Base-by-base conservation (phyloP, 2,797 vertebrate species). In the Dipus sagitta region DNA sequence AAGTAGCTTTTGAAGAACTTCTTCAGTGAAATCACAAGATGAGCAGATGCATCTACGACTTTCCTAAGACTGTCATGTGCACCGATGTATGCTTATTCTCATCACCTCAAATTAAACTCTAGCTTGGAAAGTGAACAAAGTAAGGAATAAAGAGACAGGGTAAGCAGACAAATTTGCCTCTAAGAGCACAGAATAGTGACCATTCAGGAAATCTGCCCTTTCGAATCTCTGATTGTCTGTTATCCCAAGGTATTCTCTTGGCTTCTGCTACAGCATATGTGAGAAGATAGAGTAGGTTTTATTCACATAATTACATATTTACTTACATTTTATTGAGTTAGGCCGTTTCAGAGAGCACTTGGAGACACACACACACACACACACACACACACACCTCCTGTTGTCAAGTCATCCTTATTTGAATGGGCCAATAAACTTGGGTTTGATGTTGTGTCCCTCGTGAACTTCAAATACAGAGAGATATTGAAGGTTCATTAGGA, bases 31-130 rank as follows among this genome's bases (percentile, higher is more conserved):
- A 62, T 91, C 81, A 93, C 64, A 60, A 86, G 77, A 91, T 23
- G 14, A 24, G n/a, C 28, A 85, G 34, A 85, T 52, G 17, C 12
- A 24, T 47, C 10, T 54, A 38, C 1, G 0, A 15, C 11, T 85
- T 6, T 71, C 70, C 54, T 92, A 42, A 92, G 91, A 82, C 38
- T 28, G 24, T 85, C 91, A 67, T 14, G 32, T 64, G 20, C 5
- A 21, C 54, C 30, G 75, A 42, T n/a, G 24, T 1, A 21, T 79
- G 47, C 70, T 74, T 86, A 54, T 54, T 79, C 18, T 52, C 13
- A 38, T 79, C 32, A 74, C n/a, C 80, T 91, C 30, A 24, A 64
- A 83, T 68, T 68, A 84, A 95, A 93, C 75, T 52, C 60, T 64
- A 20, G 26, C 58, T 81, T 92, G 23, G 17, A 77, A 68, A 82